Evolutionary conservation across 2,113 vertebrate species (phyloP).

Genomic region (Collichthys lucidus): DNA sequence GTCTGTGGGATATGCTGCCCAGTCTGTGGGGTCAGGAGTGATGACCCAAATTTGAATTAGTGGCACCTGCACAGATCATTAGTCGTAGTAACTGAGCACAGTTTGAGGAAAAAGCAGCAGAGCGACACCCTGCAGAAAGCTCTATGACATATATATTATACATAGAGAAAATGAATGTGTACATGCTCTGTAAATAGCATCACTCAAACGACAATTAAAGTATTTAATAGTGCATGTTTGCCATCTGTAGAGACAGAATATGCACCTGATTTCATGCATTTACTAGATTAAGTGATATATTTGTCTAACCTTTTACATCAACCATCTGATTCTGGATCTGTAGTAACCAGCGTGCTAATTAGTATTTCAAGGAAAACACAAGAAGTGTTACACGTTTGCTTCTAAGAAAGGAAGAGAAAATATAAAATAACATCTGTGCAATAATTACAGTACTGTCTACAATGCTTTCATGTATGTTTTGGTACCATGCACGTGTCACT

Average conservation of each 20-base stretch:
- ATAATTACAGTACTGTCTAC: neutral
- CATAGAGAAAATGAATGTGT: neutral
- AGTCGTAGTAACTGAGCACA: neutral
- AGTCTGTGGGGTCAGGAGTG: conserved; percentile 33
- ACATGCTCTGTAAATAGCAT: conserved; percentile 6
- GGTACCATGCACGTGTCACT: conserved; percentile 11
- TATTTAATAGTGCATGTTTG: conserved; percentile 5
- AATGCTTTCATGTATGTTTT: neutral
- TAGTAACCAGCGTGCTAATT: neutral
- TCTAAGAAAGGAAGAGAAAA: conserved; percentile 5
- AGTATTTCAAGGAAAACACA: neutral
- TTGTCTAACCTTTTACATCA: neutral
- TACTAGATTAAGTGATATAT: conserved; percentile 5
- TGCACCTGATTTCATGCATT: neutral
- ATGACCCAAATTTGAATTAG: conserved; percentile 48
- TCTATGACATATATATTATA: neutral
- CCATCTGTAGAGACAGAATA: neutral
- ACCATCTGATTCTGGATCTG: neutral
- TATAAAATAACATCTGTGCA: neutral
- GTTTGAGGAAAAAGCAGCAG: conserved; percentile 11
- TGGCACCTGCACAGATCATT: conserved; percentile 38
- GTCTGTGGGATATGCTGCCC: no score
- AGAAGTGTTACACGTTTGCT: neutral
- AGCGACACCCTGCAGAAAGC: conserved; percentile 14
- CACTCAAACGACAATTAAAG: conserved; percentile 19